Percentiles rank a stretch among this genome's conserved stretches.
Conservation (phyloP, 2,888 invertebrate genomes). For the Synanthedon andrenaeformis region DNA sequence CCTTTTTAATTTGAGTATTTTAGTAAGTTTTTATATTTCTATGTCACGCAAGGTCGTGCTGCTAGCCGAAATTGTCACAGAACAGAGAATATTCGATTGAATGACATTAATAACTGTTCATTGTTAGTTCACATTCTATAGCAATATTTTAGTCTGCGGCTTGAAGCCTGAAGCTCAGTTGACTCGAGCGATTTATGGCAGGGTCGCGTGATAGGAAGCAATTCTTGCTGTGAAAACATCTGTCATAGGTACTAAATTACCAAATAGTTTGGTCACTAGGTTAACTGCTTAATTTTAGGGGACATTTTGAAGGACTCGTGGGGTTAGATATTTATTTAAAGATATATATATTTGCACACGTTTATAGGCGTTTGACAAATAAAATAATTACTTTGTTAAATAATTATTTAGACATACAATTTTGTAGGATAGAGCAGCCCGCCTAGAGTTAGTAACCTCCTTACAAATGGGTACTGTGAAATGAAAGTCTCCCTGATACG, state of each 20-base stretch:
- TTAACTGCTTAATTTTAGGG: constrained; percentile 33
- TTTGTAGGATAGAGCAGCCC: too few relatives aligned
- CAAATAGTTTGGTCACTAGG: constrained; percentile 39
- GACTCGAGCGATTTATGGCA: constrained; percentile 29
- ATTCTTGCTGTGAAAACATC: constrained; percentile 48
- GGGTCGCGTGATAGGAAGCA: constrained; percentile 33
- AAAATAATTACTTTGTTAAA: too few relatives aligned
- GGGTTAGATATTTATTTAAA: constrained; percentile 2
- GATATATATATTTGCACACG: too few relatives aligned
- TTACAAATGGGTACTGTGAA: too few relatives aligned
- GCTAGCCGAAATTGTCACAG: constrained; percentile 12
- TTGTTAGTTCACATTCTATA: not conserved
- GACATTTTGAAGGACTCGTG: constrained; percentile 22
- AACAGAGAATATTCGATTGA: not conserved
- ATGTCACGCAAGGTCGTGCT: constrained; percentile 43
- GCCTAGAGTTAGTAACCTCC: too few relatives aligned
- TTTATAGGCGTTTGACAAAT: too few relatives aligned
- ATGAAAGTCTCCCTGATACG: too few relatives aligned
- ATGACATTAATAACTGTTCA: not conserved
- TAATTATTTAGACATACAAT: too few relatives aligned
- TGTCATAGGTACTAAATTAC: constrained; percentile 43
- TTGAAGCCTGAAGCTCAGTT: not conserved
- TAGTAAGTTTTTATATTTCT: constrained; percentile 23
- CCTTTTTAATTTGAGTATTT: constrained; percentile 35
- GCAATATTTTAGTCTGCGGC: constrained; percentile 8